phyloP scores from a whole-genome alignment of 2,113 vertebrate species.

The Chionis minor region DNA sequence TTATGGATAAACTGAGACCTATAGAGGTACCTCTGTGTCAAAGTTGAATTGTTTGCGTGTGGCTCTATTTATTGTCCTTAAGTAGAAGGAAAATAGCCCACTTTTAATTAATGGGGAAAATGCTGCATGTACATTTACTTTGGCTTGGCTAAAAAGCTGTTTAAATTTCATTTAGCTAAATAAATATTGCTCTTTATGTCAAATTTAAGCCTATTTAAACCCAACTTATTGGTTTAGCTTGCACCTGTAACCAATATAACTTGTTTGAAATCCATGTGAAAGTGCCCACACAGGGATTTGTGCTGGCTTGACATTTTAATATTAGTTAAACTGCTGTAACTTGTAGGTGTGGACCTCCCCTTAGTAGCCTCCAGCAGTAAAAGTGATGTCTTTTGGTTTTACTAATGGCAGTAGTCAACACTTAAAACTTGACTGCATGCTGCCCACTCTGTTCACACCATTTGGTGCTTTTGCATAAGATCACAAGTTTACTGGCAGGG shows the following conservation, averaged over 20 bases:
- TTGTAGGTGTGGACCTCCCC: background rate
- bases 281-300: background rate
- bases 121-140: background rate
- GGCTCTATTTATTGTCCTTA: background rate
- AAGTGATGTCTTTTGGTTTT: background rate
- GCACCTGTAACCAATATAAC: background rate
- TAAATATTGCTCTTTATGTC: background rate
- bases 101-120: background rate
- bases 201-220: constrained; percentile 10
- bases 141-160: background rate
- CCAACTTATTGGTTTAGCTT: background rate
- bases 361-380: background rate
- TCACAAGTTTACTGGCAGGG: background rate
- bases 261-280: background rate
- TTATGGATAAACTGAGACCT: background rate
- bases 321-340: background rate
- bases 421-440: background rate
- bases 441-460: background rate
- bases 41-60: background rate
- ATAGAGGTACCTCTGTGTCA: background rate
- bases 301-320: background rate
- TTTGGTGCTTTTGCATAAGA: background rate
- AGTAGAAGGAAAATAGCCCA: background rate
- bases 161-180: constrained; percentile 14
- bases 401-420: background rate